These are phyloP conservation scores for Zeus faber DNA, from an alignment of 2,113 vertebrate genomes.

Conservation along the genomic window DNA sequence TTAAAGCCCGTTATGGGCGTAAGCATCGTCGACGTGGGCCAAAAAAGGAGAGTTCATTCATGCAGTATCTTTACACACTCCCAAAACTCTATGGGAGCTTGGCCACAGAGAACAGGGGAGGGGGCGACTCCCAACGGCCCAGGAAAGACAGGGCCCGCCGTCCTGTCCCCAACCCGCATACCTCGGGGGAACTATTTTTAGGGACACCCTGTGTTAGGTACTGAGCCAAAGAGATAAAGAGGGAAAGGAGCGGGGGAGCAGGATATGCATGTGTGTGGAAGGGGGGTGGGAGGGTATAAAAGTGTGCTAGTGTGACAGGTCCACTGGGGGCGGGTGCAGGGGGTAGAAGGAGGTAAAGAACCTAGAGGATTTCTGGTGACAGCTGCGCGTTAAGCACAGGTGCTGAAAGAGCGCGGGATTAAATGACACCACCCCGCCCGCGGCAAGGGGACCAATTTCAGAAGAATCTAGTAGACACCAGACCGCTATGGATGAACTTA, in stretches of 20 bases:
- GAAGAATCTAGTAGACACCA: no score
- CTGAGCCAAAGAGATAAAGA: conserved; percentile 61
- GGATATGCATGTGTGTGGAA: conserved; percentile 32
- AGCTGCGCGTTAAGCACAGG: no score
- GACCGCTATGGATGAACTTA: conserved; percentile 72
- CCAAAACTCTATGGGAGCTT: background rate
- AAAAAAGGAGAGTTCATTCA: background rate
- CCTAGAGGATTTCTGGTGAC: conserved; percentile 52
- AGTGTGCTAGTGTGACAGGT: conserved; percentile 28
- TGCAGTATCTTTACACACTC: background rate
- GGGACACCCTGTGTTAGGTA: conserved; percentile 34
- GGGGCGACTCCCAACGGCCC: background rate
- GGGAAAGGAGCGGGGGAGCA: conserved; percentile 3
- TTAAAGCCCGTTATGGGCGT: background rate
- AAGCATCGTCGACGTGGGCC: background rate
- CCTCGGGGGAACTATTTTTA: conserved; percentile 70
- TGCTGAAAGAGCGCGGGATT: no score
- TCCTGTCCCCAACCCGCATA: conserved; percentile 46
- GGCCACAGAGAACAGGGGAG: no score
- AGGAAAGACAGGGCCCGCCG: conserved; percentile 33
- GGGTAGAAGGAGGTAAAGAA: conserved; percentile 32
- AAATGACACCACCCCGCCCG: no score
- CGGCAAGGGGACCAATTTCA: no score
- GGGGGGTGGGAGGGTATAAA: conserved; percentile 12
- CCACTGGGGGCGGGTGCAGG: conserved; percentile 10